Evolutionary conservation across 1,140 invertebrate species (phyloP).

Genomic region (Marisa cornuarietis): DNA sequence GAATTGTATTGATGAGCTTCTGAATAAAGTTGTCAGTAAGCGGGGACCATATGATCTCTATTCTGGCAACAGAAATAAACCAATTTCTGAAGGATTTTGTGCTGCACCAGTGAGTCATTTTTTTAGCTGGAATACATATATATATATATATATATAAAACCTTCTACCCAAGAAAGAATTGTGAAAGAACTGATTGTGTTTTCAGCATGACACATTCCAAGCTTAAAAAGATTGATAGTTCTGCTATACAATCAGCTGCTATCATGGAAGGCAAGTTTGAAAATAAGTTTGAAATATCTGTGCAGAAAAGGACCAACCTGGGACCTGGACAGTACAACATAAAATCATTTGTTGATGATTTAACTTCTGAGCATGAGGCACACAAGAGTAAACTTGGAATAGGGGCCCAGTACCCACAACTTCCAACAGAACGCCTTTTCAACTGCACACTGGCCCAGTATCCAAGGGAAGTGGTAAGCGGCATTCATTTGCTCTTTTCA

Average conservation of each 20-base stretch:
- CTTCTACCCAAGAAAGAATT: neutral
- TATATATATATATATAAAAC: too few species aligned
- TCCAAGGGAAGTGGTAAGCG: conserved; percentile 46
- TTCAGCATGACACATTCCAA: neutral
- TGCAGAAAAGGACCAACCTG: conserved; percentile 51
- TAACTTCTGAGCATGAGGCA: conserved; percentile 44
- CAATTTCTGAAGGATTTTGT: conserved; percentile 58
- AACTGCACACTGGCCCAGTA: conserved; percentile 52
- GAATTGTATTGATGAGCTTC: conserved; percentile 51
- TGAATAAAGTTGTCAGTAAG: conserved; percentile 53
- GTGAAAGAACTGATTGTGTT: neutral
- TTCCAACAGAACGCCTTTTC: conserved; percentile 56
- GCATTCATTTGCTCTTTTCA: too few species aligned
- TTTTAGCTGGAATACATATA: too few species aligned
- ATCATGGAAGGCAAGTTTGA: neutral
- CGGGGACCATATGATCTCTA: conserved; percentile 63
- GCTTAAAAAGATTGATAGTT: neutral
- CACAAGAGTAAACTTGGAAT: conserved; percentile 59
- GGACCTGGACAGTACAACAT: conserved; percentile 62
- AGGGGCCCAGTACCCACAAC: conserved; percentile 51
- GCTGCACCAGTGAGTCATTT: conserved; percentile 59
- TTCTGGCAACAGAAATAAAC: conserved; percentile 61
- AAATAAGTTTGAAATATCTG: conserved; percentile 9
- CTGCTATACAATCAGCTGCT: neutral
- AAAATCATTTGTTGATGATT: conserved; percentile 59